A percentile compares a stretch with the other conserved stretches of the same genome.
These are phyloP conservation scores for Corynorhinus townsendii DNA, from an alignment of 2,113 vertebrate species.

Conservation along the genomic window DNA sequence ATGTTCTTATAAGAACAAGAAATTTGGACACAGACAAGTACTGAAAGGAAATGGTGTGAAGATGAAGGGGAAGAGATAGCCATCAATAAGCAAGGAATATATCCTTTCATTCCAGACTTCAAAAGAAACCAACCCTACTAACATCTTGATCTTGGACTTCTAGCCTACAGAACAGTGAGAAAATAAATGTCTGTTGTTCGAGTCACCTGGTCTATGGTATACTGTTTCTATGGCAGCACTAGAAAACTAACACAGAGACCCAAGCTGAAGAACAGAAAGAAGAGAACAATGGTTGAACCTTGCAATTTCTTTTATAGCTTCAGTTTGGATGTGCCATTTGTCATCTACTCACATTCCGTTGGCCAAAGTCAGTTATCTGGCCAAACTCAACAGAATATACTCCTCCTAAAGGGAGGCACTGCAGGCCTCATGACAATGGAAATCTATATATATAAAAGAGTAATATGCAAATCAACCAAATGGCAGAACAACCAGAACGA, in stretches of 20 bases:
- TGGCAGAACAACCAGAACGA: too few species aligned
- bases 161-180: not conserved
- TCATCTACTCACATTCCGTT: not conserved
- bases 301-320: not conserved
- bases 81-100: not conserved
- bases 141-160: not conserved
- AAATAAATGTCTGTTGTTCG: not conserved
- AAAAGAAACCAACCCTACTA: not conserved
- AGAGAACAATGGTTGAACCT: not conserved
- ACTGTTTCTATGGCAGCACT: not conserved
- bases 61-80: not conserved
- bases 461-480: too few species aligned
- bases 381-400: not conserved
- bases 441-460: too few species aligned
- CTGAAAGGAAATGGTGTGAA: not conserved
- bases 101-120: not conserved
- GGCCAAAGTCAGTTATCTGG: not conserved
- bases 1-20: not conserved
- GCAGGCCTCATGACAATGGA: not conserved
- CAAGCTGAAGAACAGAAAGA: not conserved
- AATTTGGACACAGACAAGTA: not conserved
- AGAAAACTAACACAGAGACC: not conserved
- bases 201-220: not conserved
- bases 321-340: not conserved
- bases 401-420: not conserved